Evolutionary conservation across 2,888 invertebrate species (phyloP), one percentile per base, ranked within the genome.

Genomic region (Acronicta leporina): DNA sequence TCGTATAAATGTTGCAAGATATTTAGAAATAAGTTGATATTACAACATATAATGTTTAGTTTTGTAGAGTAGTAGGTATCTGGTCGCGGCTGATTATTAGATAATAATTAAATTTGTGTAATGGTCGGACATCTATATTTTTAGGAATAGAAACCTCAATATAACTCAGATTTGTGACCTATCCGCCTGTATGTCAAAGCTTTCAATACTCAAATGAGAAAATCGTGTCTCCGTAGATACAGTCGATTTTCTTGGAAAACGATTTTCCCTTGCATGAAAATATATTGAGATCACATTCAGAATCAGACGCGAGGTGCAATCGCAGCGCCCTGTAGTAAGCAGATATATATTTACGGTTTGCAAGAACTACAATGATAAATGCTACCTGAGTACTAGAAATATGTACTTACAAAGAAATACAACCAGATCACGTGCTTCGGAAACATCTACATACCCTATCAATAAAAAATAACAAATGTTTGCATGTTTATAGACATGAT

Each of bases 201-300:
- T 35, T 44, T 52, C 27, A n/a, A 58, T 44, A 49, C 49, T 56
- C 45, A 15, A 43, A 20, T 14, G n/a, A 11, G 13, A 46, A 68
- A 51, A 38, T 49, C 50, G 47, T 43, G 11, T 46, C 49, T 35
- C 25, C 35, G 44, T 59, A 46, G 42, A 56, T 54, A 44, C 40
- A 41, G 42, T 49, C n/a, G 52, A 67, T 56, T 45, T 56, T 56
- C 11, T 30, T 42, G 6, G 8, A 7, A 66, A 56, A 56, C 49
- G 49, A 66, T 62, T 67, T 67, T 53, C 52, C 55, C 43, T 49
- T 25, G 14, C 35, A 44, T 16, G 16, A 41, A 38, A 65, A 68
- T 46, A 14, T 44, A 57, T 60, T 65, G 62, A 72, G 33, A 65
- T 65, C 52, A 66, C 55, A 63, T 60, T 60, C 51, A 54, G 43